Base-by-base conservation (phyloP, 2,113 vertebrate species). In the Climacteris rufus region DNA sequence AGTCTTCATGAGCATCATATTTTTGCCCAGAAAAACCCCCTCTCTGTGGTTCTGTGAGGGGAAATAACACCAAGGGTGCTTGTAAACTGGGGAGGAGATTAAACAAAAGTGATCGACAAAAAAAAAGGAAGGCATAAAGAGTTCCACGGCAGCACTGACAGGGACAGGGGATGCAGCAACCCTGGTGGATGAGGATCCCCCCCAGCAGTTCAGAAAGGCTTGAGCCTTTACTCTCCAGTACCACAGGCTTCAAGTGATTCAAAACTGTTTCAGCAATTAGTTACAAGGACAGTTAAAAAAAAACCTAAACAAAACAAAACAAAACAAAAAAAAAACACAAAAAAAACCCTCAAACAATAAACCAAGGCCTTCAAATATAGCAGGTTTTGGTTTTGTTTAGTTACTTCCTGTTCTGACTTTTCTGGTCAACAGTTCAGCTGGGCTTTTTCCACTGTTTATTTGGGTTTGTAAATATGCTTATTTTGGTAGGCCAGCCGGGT, bases 131-230 rank as follows among this genome's bases (percentile, higher is more conserved):
- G 5, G 25, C 28, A 42, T n/a, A 47, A n/a, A 53, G 10, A 6
- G 4, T 15, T 60, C 27, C 7, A 12, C 0, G 1, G 28, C 50
- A 25, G 40, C 27, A 33, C 1, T 2, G 39, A 13, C 1, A 4
- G 35, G 17, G 33, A 31, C 1, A 1, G 35, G 0, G 6, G 25
- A 30, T 21, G 2, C n/a, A 61, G 63, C 42, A 8, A 2, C 24
- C 21, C n/a, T 14, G 1, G 39, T 30, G 42, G 19, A 24, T 1
- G 3, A 64, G 69, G 54, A 84, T 7, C 27, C 19, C 11, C 28
- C 52, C 9, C 0, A 3, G n/a, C 33, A 87, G 25, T 20, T 59
- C 31, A 37, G 60, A 49, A 57, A 57, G 17, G 7, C 37, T 74
- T 63, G 15, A 81, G 37, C 45, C 37, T 92, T 82, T 61, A 15